A percentile compares a stretch with the other conserved stretches of the same genome.
Evolutionary conservation across 1,140 invertebrate genomes (phyloP).

Genomic region (Drosophila sp.): DNA sequence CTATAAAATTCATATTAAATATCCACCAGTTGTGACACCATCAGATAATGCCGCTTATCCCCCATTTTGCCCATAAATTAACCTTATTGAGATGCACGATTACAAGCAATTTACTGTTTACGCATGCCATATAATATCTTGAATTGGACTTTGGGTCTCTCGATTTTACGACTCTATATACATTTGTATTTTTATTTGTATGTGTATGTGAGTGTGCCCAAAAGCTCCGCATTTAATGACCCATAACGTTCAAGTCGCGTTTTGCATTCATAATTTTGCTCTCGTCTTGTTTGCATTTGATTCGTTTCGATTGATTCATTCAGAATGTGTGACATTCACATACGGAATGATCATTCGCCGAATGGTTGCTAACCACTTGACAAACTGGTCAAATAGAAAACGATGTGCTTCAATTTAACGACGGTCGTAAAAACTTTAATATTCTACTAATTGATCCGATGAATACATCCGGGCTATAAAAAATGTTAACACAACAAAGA

Average conservation of each 20-base stretch:
- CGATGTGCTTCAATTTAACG: slow-evolving; percentile 59
- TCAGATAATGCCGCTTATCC: slow-evolving; percentile 61
- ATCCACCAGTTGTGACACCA: slow-evolving; percentile 66
- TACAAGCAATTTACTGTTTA: slow-evolving; percentile 78
- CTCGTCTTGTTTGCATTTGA: slow-evolving; percentile 24
- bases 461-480: slow-evolving; percentile 66
- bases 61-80: slow-evolving; percentile 39
- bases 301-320: slow-evolving; percentile 50
- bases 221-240: slow-evolving; percentile 71
- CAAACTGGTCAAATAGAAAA: slow-evolving; percentile 53
- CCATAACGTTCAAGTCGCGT: slow-evolving; percentile 60
- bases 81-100: slow-evolving; percentile 69
- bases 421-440: slow-evolving; percentile 62
- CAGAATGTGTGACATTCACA: slow-evolving; percentile 54
- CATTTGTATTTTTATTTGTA: slow-evolving; percentile 1
- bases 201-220: slow-evolving; percentile 28
- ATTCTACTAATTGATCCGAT: slow-evolving; percentile 62
- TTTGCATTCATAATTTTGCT: slow-evolving; percentile 48
- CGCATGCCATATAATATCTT: slow-evolving; percentile 66
- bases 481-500: slow-evolving; percentile 43
- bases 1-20: slow-evolving; percentile 67
- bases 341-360: slow-evolving; percentile 29
- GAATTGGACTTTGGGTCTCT: slow-evolving; percentile 40
- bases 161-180: slow-evolving; percentile 24
- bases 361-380: slow-evolving; percentile 12